Conservation (phyloP, 1,140 invertebrate species). For the Planococcus citri region DNA sequence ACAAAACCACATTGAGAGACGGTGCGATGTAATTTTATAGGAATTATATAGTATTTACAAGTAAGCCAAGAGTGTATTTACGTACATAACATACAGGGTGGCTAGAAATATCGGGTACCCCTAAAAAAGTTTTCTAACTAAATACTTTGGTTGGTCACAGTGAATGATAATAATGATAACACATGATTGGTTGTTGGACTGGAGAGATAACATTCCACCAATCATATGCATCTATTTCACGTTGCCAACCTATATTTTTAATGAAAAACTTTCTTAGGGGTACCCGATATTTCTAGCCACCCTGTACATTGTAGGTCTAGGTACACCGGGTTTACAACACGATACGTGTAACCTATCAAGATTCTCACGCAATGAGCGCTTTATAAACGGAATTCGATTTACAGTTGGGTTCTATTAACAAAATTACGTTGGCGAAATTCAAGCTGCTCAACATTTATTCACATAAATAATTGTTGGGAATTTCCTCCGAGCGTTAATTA, state of each 20-base stretch:
- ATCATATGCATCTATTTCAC: no score
- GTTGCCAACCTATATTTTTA: no score
- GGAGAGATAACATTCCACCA: no score
- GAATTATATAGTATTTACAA: background rate
- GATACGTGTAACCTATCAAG: background rate
- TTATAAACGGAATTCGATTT: constrained; percentile 4
- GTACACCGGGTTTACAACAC: background rate
- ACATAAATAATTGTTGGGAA: background rate
- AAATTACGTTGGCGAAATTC: constrained; percentile 13
- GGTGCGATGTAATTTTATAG: background rate
- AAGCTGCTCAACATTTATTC: background rate
- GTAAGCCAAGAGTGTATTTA: no score
- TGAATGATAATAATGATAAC: no score
- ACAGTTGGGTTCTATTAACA: background rate
- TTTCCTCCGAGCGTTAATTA: constrained; percentile 13
- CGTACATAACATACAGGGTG: no score
- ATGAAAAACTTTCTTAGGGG: no score
- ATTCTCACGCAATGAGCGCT: background rate
- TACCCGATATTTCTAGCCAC: no score
- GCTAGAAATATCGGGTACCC: no score
- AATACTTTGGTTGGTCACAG: no score
- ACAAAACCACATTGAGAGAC: background rate
- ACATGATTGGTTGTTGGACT: no score
- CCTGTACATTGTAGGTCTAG: background rate
- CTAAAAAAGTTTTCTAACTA: no score